These are phyloP conservation scores for Takifugu bimaculatus DNA, from an alignment of 2,113 vertebrate species.

Conservation along the genomic window DNA sequence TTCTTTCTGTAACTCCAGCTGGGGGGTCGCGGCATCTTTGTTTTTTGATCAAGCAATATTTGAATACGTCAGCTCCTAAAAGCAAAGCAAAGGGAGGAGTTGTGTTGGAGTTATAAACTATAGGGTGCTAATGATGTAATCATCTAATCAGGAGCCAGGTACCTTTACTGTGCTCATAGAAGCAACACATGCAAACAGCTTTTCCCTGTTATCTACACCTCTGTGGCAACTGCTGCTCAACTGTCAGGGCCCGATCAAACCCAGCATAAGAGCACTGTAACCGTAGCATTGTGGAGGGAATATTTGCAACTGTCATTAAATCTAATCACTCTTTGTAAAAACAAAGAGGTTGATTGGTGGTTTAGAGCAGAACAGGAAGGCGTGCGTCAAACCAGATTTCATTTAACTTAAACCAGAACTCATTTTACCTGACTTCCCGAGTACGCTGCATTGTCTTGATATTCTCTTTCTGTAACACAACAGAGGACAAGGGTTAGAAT, in stretches of 20 bases:
- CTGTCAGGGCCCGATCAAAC: no score
- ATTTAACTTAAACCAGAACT: neutral
- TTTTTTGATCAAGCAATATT: neutral
- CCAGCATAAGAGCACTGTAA: no score
- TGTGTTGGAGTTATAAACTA: neutral
- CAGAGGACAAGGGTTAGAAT: constrained; percentile 1
- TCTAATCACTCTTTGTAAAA: neutral
- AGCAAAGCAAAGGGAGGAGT: neutral
- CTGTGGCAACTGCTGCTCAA: no score
- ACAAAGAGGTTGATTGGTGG: neutral
- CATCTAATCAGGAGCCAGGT: neutral
- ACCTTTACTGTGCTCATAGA: neutral
- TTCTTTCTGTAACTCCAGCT: neutral
- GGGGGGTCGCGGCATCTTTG: neutral
- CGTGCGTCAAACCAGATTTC: neutral
- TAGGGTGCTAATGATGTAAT: neutral
- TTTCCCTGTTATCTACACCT: neutral
- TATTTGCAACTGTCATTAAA: no score
- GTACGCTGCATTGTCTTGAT: constrained; percentile 1
- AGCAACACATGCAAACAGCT: neutral
- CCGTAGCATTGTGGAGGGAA: no score
- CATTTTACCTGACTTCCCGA: constrained; percentile 31
- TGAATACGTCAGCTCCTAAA: constrained; percentile 56
- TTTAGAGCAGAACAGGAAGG: neutral
- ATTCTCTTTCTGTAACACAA: constrained; percentile 10